A percentile compares a stretch with the other conserved stretches of the same genome.
Evolutionary conservation across 2,888 invertebrate genomes (phyloP).

Genomic region (Oxycera nigricornis): DNA sequence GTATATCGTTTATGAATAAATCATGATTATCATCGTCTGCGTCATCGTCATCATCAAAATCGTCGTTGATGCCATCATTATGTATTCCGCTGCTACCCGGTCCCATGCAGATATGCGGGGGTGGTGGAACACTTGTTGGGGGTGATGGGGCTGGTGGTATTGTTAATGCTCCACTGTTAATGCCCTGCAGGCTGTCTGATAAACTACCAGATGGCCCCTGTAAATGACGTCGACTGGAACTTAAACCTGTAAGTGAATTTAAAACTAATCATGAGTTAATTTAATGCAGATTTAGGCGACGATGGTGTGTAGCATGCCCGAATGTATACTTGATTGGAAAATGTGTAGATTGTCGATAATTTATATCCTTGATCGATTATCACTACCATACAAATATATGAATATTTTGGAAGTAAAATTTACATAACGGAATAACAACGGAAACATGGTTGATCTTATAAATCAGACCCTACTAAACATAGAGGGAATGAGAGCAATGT

Average conservation of each 20-base stretch:
- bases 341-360: neutral
- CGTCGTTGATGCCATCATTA: conserved; percentile 54
- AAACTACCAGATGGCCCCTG: conserved; percentile 61
- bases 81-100: conserved; percentile 53
- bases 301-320: too few species aligned
- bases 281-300: too few species aligned
- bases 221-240: conserved; percentile 62
- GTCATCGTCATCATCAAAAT: conserved; percentile 54
- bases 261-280: conserved; percentile 41
- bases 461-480: too few species aligned
- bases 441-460: too few species aligned
- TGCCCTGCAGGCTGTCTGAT: conserved; percentile 62
- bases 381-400: too few species aligned
- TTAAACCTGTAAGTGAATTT: conserved; percentile 55
- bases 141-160: conserved; percentile 63
- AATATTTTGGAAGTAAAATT: too few species aligned
- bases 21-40: conserved; percentile 50
- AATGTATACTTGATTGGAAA: too few species aligned
- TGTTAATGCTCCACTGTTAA: conserved; percentile 59
- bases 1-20: conserved; percentile 59
- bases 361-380: too few species aligned
- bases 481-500: too few species aligned
- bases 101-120: conserved; percentile 59
- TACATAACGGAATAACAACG: too few species aligned
- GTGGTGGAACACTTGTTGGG: conserved; percentile 61